These are phyloP conservation scores for Corvus cornix DNA, from an alignment of 2,113 vertebrate species.

Conservation along the genomic window DNA sequence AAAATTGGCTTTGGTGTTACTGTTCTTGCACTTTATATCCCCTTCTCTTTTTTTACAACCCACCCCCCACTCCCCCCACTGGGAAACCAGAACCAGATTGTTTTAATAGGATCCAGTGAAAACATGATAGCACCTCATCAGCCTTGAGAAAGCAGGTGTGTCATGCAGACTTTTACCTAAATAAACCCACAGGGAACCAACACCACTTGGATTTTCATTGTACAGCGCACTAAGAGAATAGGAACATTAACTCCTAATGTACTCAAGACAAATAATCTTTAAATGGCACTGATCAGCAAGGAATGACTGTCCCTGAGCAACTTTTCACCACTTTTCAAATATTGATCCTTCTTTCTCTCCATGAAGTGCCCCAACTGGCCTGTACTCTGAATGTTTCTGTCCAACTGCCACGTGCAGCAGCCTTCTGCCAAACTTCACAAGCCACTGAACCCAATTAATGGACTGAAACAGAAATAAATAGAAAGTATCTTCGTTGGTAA, in stretches of 20 bases:
- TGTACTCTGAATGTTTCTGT: not conserved
- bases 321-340: not conserved
- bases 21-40: not conserved
- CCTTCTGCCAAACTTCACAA: not conserved
- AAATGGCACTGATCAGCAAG: not conserved
- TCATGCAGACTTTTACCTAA: not conserved
- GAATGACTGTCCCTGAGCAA: not conserved
- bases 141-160: conserved; percentile 65
- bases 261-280: not conserved
- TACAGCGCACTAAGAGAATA: not conserved
- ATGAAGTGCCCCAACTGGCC: not conserved
- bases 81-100: conserved; percentile 45
- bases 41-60: not conserved
- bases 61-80: not conserved
- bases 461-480: not conserved
- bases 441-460: not conserved
- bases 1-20: not conserved
- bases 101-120: conserved; percentile 49
- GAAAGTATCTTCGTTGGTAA: not conserved
- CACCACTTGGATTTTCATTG: not conserved
- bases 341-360: not conserved
- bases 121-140: conserved; percentile 60
- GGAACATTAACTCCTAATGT: conserved; percentile 3
- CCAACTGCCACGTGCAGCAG: not conserved
- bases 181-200: conserved; percentile 29